Evolutionary conservation across 2,113 vertebrate genomes (phyloP), one percentile per base, ranked within the genome.

Genomic region (Myodes glareolus): DNA sequence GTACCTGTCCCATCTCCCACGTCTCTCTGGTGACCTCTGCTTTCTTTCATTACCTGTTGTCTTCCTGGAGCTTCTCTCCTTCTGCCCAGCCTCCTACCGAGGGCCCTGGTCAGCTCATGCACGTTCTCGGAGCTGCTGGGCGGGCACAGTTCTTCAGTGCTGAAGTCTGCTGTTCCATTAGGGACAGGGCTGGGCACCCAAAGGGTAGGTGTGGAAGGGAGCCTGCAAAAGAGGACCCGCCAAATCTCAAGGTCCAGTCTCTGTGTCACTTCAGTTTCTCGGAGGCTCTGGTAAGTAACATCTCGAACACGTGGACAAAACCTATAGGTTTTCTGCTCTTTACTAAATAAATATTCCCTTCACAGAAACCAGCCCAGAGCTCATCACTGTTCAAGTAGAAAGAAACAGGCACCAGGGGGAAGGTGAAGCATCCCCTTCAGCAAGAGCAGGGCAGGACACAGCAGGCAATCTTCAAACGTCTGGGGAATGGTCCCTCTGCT

Each of bases 401-500:
- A 39, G 55, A n/a, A 80, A 58, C 33, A 65, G 63, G 39, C 2
- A 36, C 27, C 31, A 65, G 2, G 27, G 25, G 39, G 31, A 11
- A 17, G 61, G 91, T 0, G 4, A 63, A 1, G 33, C 31, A 5
- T 86, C 11, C 11, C 19, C 19, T 23, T 87, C 17, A 29, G 88
- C 0, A 6, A 65, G 65, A 80, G 31, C 10, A 2, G 7, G 6
- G 86, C 33, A 17, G 96, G 94, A 90, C 70, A 0, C 45, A 88
- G 97, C 93, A 85, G 86, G 82, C 67, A 72, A 25, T 95, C 90
- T 95, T 90, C 52, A 42, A 78, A 95, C 61, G 93, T 89, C 90
- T 92, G 91, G 92, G 88, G 94, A 93, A 94, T 25, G 17, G 94
- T 80, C 96, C 91, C 97, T 85, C 65, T 10, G 68, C 97, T 97